phyloP scores from a whole-genome alignment of 1,140 invertebrate genomes.

The Drepana arcuata region DNA sequence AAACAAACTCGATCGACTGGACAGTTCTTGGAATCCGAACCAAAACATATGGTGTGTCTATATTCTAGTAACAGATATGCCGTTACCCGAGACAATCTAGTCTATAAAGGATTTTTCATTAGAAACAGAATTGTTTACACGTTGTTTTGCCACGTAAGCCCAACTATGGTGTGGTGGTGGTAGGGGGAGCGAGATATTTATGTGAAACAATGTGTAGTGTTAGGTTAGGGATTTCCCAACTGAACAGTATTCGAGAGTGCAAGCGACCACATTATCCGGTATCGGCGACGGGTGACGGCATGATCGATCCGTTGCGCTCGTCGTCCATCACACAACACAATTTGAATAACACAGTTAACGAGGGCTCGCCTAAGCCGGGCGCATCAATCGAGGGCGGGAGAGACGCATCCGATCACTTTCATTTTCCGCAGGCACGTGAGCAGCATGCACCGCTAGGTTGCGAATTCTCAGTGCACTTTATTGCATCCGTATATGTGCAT shows the following conservation, averaged over 20 bases:
- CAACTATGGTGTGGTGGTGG: too few species aligned
- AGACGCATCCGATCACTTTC: conserved; percentile 66
- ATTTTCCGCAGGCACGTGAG: conserved; percentile 59
- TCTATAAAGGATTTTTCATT: too few species aligned
- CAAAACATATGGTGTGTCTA: too few species aligned
- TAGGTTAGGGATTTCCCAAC: conserved; percentile 19
- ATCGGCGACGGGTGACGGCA: conserved; percentile 34
- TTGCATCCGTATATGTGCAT: conserved; percentile 61
- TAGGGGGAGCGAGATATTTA: too few species aligned
- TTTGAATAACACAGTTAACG: conserved; percentile 65
- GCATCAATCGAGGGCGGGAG: conserved; percentile 57
- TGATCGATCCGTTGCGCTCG: conserved; percentile 5
- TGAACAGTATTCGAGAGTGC: conserved; percentile 50
- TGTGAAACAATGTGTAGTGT: conserved; percentile 7
- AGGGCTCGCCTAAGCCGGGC: conserved; percentile 42
- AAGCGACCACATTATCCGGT: conserved; percentile 37
- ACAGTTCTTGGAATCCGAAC: too few species aligned
- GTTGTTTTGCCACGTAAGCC: too few species aligned
- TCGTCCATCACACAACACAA: conserved; percentile 33
- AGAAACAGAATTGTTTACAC: too few species aligned
- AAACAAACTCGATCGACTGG: too few species aligned
- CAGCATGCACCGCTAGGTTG: conserved; percentile 48
- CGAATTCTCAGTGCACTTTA: conserved; percentile 64
- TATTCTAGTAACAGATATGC: too few species aligned
- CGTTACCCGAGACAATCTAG: too few species aligned